These are phyloP conservation scores for Aporophyla nigra DNA, from an alignment of 2,888 invertebrate species.

Conservation along the genomic window DNA sequence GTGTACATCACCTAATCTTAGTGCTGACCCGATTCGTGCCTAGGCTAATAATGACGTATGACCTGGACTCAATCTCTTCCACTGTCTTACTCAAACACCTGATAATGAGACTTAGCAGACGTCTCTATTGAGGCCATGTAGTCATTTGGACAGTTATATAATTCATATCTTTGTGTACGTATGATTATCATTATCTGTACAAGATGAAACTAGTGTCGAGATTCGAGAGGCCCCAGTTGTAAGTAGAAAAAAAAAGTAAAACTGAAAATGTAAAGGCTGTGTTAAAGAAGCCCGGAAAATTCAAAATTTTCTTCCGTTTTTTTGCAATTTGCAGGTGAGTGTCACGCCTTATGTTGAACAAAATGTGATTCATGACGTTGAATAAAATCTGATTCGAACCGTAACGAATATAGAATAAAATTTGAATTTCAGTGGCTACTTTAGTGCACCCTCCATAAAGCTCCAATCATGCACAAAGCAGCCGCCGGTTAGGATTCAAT, in stretches of 20 bases:
- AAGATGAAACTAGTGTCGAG: slow-evolving; percentile 38
- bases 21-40: slow-evolving; percentile 83
- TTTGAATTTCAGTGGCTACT: too few relatives aligned
- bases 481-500: slow-evolving; percentile 55
- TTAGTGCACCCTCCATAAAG: not conserved
- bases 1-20: slow-evolving; percentile 83
- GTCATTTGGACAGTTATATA: slow-evolving; percentile 62
- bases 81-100: slow-evolving; percentile 80
- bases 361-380: too few relatives aligned
- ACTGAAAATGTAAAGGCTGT: not conserved
- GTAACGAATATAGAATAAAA: too few relatives aligned
- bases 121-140: slow-evolving; percentile 73
- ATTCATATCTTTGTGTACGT: slow-evolving; percentile 44
- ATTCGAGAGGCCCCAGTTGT: slow-evolving; percentile 23
- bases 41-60: slow-evolving; percentile 87
- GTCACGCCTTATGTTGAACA: too few relatives aligned
- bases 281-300: too few relatives aligned
- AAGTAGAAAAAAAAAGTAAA: not conserved
- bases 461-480: slow-evolving; percentile 47
- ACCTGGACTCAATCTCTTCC: slow-evolving; percentile 83
- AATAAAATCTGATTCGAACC: too few relatives aligned
- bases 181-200: slow-evolving; percentile 43
- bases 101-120: slow-evolving; percentile 83
- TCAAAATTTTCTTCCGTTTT: too few relatives aligned
- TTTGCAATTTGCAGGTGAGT: too few relatives aligned